phyloP scores from a whole-genome alignment of 2,113 vertebrate genomes.

The Micromys minutus region DNA sequence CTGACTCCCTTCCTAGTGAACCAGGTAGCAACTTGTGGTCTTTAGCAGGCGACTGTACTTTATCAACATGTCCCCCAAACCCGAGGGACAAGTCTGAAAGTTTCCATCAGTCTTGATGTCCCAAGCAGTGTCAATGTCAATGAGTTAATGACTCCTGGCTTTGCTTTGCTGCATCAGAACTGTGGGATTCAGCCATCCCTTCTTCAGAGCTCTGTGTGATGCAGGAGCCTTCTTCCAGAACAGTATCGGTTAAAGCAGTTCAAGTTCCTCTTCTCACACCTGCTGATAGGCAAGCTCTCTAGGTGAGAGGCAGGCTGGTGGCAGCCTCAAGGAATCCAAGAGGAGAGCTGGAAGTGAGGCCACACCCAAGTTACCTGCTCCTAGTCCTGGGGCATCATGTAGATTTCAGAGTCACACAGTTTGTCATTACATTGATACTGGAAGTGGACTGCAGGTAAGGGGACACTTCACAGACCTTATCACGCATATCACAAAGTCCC shows the following conservation, averaged over 20 bases:
- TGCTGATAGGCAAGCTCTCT: neutral
- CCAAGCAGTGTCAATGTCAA: too few species aligned
- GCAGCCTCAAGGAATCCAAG: neutral
- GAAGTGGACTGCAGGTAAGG: neutral
- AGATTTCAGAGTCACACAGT: neutral
- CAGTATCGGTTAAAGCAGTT: neutral
- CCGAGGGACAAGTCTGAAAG: neutral
- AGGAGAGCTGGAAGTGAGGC: neutral
- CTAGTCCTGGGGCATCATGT: neutral
- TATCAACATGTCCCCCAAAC: neutral
- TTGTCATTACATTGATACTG: neutral
- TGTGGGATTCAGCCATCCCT: neutral
- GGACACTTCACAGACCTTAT: neutral
- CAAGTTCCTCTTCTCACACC: neutral
- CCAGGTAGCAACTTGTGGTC: neutral
- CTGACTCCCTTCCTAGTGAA: neutral
- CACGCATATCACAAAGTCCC: neutral
- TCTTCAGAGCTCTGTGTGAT: fast-evolving
- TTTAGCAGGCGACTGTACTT: neutral
- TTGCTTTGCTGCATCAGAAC: neutral
- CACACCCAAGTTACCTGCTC: fast-evolving
- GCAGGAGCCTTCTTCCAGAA: neutral
- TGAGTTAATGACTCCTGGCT: too few species aligned
- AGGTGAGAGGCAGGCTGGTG: too few species aligned
- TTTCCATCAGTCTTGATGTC: neutral